Base-by-base conservation (phyloP, 2,888 invertebrate species). In the Cenopis cana region DNA sequence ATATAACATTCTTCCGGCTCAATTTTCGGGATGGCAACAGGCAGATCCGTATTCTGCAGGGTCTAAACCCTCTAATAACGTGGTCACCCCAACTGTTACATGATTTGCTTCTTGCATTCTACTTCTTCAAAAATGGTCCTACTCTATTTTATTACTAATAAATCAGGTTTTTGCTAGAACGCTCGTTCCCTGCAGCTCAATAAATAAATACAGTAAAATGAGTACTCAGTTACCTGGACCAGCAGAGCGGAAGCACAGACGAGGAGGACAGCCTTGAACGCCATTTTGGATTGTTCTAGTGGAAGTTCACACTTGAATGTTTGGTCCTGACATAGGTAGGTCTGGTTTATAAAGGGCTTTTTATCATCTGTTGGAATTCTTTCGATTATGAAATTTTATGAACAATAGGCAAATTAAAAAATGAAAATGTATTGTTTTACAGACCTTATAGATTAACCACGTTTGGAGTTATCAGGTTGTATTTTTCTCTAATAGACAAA, bases 211-310 rank as follows among this genome's bases (percentile, higher is more conserved):
- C 33, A 8, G 33, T 33, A 33, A 33, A 33, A 33, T 33, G 33
- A 33, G 33, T 8, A 33, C 33, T 46, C n/a, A n/a, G 0, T 49
- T 60, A 72, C 69, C 66, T 66, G 62, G 5, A 62, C 57, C 20
- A 65, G 18, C 9, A 72, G 56, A 9, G 69, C 73, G 14, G 70
- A 36, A 67, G 69, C 70, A 64, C 64, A 72, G 52, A 33, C 33
- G 33, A 75, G 57, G 62, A 75, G 56, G 24, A 76, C 18, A 50
- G 33, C 33, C 20, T 65, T 69, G 59, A 52, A 69, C 14, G 18
- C 52, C 69, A 69, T 69, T 59, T 65, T 69, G n/a, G 18, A 10
- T 65, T 68, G 60, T 49, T 57, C 33, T 33, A 46, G 68, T 59
- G 50, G 24, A 64, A 11, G 12, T 38, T 29, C 0, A 54, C 55